A percentile compares a stretch with the other conserved stretches of the same genome.
phyloP scores from a whole-genome alignment of 2,888 invertebrate species.

The Lepidocyrtinus sp. region DNA sequence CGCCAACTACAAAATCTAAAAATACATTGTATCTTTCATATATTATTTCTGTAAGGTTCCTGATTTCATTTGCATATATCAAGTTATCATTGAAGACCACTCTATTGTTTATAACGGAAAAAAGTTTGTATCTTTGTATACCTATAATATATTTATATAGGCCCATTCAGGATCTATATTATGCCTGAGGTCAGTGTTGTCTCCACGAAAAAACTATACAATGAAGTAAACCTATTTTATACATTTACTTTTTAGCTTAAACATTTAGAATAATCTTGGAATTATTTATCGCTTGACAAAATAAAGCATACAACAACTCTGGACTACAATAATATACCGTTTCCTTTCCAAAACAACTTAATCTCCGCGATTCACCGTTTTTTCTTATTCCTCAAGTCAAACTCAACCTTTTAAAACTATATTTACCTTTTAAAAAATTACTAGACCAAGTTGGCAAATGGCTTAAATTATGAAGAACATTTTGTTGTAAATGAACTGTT shows the following conservation, averaged over 20 bases:
- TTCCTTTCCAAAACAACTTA: conserved; percentile 15
- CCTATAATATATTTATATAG: conserved; percentile 11
- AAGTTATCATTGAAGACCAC: conserved; percentile 57
- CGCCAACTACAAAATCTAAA: conserved; percentile 27
- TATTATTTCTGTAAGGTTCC: conserved; percentile 45
- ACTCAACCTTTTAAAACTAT: not conserved
- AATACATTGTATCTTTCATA: not conserved
- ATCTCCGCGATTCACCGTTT: conserved; percentile 38
- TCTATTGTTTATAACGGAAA: conserved; percentile 44
- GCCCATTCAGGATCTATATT: conserved; percentile 39
- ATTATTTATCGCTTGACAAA: conserved; percentile 52
- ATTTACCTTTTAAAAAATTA: not conserved
- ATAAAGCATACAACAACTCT: conserved; percentile 57
- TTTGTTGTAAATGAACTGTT: conserved; percentile 56
- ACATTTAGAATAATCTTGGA: conserved; percentile 31
- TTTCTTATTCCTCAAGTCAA: not conserved
- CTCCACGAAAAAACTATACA: conserved; percentile 24
- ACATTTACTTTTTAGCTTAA: conserved; percentile 5
- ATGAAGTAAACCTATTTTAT: conserved; percentile 24
- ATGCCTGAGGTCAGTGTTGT: conserved; percentile 60
- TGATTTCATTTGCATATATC: conserved; percentile 59
- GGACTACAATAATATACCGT: conserved; percentile 33
- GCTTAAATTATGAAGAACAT: conserved; percentile 40
- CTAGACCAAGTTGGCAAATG: not conserved
- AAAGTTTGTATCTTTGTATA: not conserved